Base-by-base conservation (phyloP, 2,888 invertebrate species). In the Rotaria socialis region DNA sequence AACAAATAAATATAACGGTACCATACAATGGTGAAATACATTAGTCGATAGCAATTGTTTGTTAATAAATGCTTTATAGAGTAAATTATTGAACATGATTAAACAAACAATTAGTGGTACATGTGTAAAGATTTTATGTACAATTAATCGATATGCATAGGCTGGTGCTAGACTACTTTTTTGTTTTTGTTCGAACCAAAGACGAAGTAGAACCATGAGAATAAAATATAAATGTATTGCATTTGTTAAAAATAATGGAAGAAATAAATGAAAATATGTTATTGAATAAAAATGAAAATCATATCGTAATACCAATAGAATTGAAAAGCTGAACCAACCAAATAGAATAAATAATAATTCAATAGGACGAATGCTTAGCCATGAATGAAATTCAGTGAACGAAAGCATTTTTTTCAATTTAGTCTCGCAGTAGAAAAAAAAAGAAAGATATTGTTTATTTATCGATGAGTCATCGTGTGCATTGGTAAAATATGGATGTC, bases 301-400 rank as follows among this genome's bases (percentile, higher is more conserved):
- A n/a, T 43, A 24, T 11, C 47, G 41, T 75, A 75, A 43, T 16
- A 75, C 75, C 1, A 75, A 5, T 75, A 75, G n/a, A 75, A 75
- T 47, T 75, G 75, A 24, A 43, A 75, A 75, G 0, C 43, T 41
- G 6, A 75, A 43, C 75, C 75, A 75, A 10, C 75, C 47, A 43
- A 43, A 10, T 43, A 75, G 75, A 47, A 47, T 43, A 43, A 75
- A 75, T 75, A 75, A n/a, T 22, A 75, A 47, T 75, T 75, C 75
- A 75, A 75, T 75, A 14, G 75, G 75, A 75, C 75, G 75, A 75
- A 75, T 41, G 7, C 43, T 43, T 24, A 75, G 11, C 75, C 75
- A 75, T 10, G 47, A 75, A 75, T 75, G 11, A 75, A 75, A 43
- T 75, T 75, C 75, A 7, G 41, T 47, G 16, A 75, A 43, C 19